Evolutionary conservation across 2,888 invertebrate genomes (phyloP), one percentile per base, ranked within the genome.

Genomic region (Polyommatus iphigenia): DNA sequence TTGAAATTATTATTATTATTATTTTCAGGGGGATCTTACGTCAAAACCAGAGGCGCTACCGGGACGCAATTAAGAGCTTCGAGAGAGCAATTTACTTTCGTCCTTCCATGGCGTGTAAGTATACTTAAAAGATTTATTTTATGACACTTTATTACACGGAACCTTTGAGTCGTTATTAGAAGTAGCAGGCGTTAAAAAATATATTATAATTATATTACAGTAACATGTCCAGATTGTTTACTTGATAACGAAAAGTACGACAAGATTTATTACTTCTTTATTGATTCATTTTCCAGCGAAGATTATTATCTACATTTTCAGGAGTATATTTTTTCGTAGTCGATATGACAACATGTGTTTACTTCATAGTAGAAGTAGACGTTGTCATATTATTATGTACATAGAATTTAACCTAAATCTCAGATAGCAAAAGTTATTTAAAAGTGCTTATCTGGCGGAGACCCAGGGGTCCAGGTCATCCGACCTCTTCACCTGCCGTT

Each of bases 51-150:
- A 96, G 97, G 88, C 96, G 98, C 86, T 96, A 97, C 90, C 96
- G 97, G 84, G 98, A 98, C 89, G 98, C 99, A 81, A 96, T 98
- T 87, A 96, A 97, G 89, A 98, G 98, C 94, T 99, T 98, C 92
- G 96, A 97, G 90, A 96, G 96, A 86, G 99, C 99, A 83, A 98
- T 99, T 88, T 97, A 97, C 91, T 99, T 97, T 94, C 95, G 99
- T 90, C 98, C 99, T 82, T 97, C 98, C 85, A 96, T 99, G 92
- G 98, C 98, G 89, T 95, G 99, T 99, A 95, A 97, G 98, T 97
- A 90, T 81, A 79, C 73, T 71, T 36, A 71, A 71, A 50, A 76
- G 67, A 76, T 80, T 41, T 80, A 80, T 78, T 77, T 78, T 57
- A 78, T 78, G 76, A 59, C 36, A 72, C 73, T 78, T 76, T 78